Percentiles rank a stretch among this genome's conserved stretches.
Evolutionary conservation across 1,140 invertebrate genomes (phyloP).

Genomic region (Plectrocnemia conspersa): DNA sequence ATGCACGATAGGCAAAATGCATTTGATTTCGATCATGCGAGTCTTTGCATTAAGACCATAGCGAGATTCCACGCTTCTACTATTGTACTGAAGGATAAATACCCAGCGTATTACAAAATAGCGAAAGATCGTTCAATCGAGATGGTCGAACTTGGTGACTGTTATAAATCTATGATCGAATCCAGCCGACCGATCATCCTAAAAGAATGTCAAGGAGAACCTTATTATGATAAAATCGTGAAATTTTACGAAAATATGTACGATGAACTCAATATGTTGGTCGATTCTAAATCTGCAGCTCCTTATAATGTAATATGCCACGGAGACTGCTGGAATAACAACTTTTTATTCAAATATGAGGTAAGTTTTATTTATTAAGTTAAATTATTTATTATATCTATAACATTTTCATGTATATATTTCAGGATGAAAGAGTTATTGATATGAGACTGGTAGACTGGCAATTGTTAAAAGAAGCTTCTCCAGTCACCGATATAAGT

Average conservation of each 20-base stretch:
- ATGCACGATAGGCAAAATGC: slow-evolving; percentile 4
- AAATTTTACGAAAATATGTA: too few species aligned
- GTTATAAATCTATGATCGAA: too few species aligned
- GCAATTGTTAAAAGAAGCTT: slow-evolving; percentile 54
- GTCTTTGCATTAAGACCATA: not conserved
- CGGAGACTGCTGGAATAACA: slow-evolving; percentile 24
- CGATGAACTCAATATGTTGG: too few species aligned
- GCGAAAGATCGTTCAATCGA: too few species aligned
- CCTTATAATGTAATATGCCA: slow-evolving; percentile 26
- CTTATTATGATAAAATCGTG: not conserved
- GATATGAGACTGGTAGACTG: slow-evolving; percentile 53
- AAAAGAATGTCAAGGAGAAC: not conserved
- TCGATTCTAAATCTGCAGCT: not conserved
- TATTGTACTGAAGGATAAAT: not conserved
- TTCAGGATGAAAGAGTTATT: slow-evolving; percentile 35
- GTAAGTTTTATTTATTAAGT: too few species aligned
- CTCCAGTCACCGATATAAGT: slow-evolving; percentile 54
- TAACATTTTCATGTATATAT: too few species aligned
- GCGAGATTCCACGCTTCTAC: slow-evolving; percentile 1
- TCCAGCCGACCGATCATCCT: not conserved
- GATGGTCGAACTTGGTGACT: too few species aligned
- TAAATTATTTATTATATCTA: too few species aligned
- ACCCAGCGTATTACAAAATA: not conserved
- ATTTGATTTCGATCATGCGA: slow-evolving; percentile 1
- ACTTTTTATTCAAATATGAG: slow-evolving; percentile 23